Evolutionary conservation across 2,797 vertebrate genomes (phyloP).

Genomic region (Glossophaga mutica): DNA sequence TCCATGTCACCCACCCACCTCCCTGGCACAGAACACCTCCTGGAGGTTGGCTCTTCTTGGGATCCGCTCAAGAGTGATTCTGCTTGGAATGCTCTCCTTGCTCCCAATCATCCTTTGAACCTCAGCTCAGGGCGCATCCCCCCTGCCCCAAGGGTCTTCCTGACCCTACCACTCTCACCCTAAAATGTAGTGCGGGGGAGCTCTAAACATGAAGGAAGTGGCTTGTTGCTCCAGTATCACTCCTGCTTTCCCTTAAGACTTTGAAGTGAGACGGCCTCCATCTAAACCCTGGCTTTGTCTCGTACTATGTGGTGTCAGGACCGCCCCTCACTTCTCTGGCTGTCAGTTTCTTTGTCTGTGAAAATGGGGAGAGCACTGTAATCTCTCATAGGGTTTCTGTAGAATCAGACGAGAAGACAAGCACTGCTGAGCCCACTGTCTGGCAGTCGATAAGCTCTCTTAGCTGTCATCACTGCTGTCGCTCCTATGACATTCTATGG

Average conservation of each 20-base stretch:
- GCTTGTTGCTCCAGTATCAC: neutral
- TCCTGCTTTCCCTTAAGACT: neutral
- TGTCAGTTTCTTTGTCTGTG: neutral
- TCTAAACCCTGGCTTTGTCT: neutral
- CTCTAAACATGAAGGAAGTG: neutral
- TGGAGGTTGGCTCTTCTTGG: neutral
- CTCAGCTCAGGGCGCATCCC: neutral
- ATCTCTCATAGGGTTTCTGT: neutral
- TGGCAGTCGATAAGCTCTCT: neutral
- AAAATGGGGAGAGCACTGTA: neutral
- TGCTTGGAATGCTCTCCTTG: neutral
- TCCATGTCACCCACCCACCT: neutral
- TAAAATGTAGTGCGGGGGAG: neutral
- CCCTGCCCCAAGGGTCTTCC: neutral
- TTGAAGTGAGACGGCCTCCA: neutral
- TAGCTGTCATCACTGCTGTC: neutral
- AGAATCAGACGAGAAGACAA: neutral
- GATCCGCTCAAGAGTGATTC: neutral
- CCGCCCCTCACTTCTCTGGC: neutral
- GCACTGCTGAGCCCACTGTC: neutral
- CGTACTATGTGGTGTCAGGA: neutral
- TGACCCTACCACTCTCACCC: accelerated
- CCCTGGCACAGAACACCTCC: neutral
- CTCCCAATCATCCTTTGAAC: neutral
- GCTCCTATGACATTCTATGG: neutral